Evolutionary conservation across 2,113 vertebrate species (phyloP).

Genomic region (Neomonachus schauinslandi): DNA sequence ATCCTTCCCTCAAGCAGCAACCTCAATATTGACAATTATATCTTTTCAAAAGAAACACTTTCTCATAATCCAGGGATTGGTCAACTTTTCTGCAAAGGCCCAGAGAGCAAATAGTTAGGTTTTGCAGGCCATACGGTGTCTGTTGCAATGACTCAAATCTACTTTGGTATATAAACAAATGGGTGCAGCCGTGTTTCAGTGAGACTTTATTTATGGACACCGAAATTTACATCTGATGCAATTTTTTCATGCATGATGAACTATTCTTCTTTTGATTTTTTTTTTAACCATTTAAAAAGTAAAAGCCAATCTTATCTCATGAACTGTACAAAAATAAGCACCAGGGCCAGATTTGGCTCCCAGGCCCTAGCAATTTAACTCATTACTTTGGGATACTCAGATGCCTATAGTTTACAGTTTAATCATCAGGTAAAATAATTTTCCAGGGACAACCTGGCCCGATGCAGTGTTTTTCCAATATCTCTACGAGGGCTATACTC

Average conservation of each 20-base stretch:
- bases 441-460: not conserved
- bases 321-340: not conserved
- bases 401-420: not conserved
- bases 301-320: not conserved
- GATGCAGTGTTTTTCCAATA: not conserved
- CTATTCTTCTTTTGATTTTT: not conserved
- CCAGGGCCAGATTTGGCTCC: not conserved
- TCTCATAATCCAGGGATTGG: not conserved
- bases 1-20: not conserved
- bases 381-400: not conserved
- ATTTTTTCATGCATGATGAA: not conserved
- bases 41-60: conserved; percentile 38
- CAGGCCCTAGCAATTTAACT: not conserved
- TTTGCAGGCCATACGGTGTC: not conserved
- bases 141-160: not conserved
- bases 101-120: not conserved
- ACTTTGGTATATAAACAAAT: not conserved
- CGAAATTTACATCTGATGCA: not conserved
- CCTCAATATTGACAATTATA: not conserved
- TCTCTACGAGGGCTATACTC: accelerated
- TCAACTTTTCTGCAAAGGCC: not conserved
- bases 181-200: accelerated
- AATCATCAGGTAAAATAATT: not conserved
- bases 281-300: not conserved
- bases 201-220: not conserved